Evolutionary conservation across 1,140 invertebrate genomes (phyloP).

Genomic region (Aethina tumida): DNA sequence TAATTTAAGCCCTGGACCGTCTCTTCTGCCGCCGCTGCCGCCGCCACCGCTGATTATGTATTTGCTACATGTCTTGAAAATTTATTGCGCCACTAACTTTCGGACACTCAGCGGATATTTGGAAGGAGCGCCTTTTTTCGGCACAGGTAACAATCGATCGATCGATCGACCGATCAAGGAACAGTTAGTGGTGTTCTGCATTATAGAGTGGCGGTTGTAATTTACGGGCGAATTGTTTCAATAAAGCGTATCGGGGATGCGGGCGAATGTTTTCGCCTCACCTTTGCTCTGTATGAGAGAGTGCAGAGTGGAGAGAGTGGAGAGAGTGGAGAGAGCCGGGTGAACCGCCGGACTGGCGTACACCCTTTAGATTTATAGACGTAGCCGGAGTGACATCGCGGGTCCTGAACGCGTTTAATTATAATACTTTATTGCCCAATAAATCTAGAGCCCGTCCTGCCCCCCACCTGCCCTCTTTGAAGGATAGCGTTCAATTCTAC

Average conservation of each 20-base stretch:
- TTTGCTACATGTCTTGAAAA: constrained; percentile 30
- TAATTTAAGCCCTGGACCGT: constrained; percentile 25
- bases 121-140: too few relatives aligned
- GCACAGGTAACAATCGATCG: too few relatives aligned
- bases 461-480: constrained; percentile 32
- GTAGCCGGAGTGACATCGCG: constrained; percentile 36
- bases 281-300: constrained; percentile 24
- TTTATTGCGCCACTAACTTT: constrained; percentile 22
- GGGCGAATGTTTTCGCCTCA: constrained; percentile 17
- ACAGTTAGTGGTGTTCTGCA: too few relatives aligned
- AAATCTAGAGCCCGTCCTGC: constrained; percentile 33
- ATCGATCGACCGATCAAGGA: too few relatives aligned
- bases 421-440: constrained; percentile 41
- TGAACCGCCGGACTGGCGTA: constrained; percentile 18
- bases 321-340: not conserved
- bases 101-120: constrained; percentile 18
- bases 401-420: constrained; percentile 37
- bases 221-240: constrained; percentile 22
- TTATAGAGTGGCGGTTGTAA: constrained; percentile 10
- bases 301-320: too few relatives aligned
- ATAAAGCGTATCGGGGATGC: constrained; percentile 15
- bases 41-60: constrained; percentile 30
- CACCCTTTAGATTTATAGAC: constrained; percentile 35
- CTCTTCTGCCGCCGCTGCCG: too few relatives aligned
- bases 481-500: constrained; percentile 39